Percentiles rank a stretch among this genome's conserved stretches.
Conservation (phyloP, 2,797 vertebrate genomes). For the Sebastes taczanowskii region DNA sequence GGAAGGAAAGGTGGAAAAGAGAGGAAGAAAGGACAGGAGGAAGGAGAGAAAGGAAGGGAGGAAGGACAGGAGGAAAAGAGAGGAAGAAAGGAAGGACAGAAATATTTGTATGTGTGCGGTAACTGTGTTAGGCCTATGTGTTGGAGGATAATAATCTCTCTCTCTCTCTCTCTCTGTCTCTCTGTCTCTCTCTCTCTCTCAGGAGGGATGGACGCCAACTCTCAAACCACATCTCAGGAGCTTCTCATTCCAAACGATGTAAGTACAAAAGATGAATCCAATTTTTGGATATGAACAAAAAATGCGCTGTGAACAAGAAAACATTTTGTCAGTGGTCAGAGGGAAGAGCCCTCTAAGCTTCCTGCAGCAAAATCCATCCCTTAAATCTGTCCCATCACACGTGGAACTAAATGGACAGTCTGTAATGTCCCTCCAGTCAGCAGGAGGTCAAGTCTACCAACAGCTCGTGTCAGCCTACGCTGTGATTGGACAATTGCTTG, state of each 20-base stretch:
- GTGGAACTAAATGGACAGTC: too few relatives aligned
- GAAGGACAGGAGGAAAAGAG: background rate
- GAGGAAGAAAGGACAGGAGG: background rate
- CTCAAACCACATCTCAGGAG: slow-evolving; percentile 80
- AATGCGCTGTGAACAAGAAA: background rate
- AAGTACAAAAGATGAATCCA: background rate
- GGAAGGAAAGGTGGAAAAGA: background rate
- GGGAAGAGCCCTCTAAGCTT: background rate
- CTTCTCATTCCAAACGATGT: slow-evolving; percentile 90
- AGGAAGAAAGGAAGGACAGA: background rate
- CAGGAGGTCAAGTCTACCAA: background rate
- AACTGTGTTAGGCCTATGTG: background rate
- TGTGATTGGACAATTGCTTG: background rate
- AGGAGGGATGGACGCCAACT: slow-evolving; percentile 52
- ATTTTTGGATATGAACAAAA: background rate
- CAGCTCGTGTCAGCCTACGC: background rate
- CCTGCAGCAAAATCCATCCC: background rate
- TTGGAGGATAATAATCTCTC: background rate
- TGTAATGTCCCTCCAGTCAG: background rate
- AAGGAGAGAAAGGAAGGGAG: background rate
- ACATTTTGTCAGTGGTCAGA: background rate
- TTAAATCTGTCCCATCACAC: too few relatives aligned
- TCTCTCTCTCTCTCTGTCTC: background rate
- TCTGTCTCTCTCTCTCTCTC: slow-evolving; percentile 10
- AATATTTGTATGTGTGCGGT: background rate